These are phyloP conservation scores for Mesaphorura yosii DNA, from an alignment of 1,140 invertebrate species.

Conservation along the genomic window DNA sequence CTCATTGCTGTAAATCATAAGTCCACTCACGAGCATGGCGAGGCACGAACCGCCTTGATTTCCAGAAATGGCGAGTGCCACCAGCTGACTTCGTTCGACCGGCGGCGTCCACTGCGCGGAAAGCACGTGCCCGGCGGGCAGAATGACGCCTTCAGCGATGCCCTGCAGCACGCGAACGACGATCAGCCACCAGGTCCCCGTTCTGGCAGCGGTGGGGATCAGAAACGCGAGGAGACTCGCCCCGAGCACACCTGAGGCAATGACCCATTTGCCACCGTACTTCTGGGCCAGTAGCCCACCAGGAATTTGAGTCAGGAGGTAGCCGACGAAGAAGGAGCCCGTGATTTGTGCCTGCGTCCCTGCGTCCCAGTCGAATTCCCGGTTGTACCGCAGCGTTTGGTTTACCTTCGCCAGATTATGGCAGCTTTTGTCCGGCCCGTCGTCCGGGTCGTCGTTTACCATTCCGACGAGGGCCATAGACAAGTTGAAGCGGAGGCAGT, in stretches of 20 bases:
- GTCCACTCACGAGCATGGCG: background rate
- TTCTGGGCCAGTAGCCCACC: conserved; percentile 77
- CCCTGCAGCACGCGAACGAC: conserved; percentile 62
- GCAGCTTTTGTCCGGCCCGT: too few species aligned
- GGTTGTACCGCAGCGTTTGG: too few species aligned
- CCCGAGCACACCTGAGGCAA: conserved; percentile 47
- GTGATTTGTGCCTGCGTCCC: conserved; percentile 57
- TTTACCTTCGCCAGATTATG: too few species aligned
- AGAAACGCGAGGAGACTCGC: conserved; percentile 61
- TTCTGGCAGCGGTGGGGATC: conserved; percentile 50
- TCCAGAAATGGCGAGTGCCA: background rate
- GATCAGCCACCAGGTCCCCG: conserved; percentile 48
- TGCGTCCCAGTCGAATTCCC: conserved; percentile 64
- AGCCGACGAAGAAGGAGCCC: conserved; percentile 52
- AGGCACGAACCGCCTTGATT: background rate
- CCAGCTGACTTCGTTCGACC: conserved; percentile 4
- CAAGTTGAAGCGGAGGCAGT: conserved; percentile 3
- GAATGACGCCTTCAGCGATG: conserved; percentile 45
- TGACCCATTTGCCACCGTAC: conserved; percentile 54
- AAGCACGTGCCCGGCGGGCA: background rate
- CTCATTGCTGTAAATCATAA: background rate
- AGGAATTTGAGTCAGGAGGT: conserved; percentile 9
- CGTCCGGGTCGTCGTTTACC: too few species aligned
- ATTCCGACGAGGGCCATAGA: conserved; percentile 1
- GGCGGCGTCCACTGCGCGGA: conserved; percentile 3